Evolutionary conservation across 64 coral and sea anemone genomes (phyloP).

Genomic region (Montipora foliosa): DNA sequence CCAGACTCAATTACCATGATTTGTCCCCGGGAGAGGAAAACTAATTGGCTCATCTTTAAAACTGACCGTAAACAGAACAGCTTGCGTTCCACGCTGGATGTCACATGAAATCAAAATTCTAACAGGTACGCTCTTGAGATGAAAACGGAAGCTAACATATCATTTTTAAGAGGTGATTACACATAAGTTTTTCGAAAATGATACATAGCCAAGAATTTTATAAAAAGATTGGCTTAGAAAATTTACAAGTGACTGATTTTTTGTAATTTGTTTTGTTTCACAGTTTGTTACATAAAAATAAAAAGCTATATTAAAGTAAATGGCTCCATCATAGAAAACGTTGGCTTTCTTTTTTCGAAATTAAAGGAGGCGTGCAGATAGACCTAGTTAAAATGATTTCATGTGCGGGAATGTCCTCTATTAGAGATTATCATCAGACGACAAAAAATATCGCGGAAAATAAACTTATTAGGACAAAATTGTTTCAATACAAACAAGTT

Average conservation of each 20-base stretch:
- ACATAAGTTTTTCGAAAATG: no score
- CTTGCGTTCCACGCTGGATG: neutral
- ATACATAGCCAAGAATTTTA: neutral
- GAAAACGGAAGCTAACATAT: neutral
- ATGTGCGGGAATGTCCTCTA: neutral
- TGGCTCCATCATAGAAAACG: neutral
- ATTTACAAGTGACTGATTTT: neutral
- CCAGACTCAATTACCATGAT: neutral
- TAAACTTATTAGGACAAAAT: neutral
- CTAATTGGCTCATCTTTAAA: neutral
- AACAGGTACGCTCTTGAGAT: neutral
- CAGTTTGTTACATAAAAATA: neutral
- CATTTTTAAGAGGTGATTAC: neutral
- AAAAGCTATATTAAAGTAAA: neutral
- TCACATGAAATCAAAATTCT: neutral
- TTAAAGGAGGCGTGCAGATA: neutral
- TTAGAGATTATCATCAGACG: neutral
- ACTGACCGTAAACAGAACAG: neutral
- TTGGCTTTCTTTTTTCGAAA: neutral
- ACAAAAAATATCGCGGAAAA: neutral
- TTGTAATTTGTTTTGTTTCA: neutral
- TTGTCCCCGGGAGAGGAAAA: neutral
- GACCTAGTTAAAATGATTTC: neutral
- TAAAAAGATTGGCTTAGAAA: neutral
- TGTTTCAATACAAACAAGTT: conserved; percentile 13